Base-by-base conservation (phyloP, 1,140 invertebrate species). In the Macrosteles quadrilineatus region DNA sequence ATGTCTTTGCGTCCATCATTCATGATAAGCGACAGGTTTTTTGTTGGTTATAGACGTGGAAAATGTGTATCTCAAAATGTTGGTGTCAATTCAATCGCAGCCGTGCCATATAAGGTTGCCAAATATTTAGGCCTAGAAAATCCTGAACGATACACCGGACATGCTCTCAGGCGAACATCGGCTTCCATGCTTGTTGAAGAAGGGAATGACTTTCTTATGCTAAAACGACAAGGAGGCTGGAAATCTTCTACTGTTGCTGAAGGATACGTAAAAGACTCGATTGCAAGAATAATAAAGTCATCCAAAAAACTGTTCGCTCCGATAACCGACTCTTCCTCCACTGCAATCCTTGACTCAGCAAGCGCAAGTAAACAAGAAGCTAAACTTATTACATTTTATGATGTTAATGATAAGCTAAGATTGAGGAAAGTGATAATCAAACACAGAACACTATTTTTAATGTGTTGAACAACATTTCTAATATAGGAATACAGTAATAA, bases 211-310 rank as follows among this genome's bases (percentile, higher is more conserved):
- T 6, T 73, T 1, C 36, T 70, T 1, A 69, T 68, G 14, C 30
- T 75, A 27, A 71, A 72, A 55, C 65, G 66, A 19, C 66, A 72
- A 14, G 70, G 74, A 29, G 70, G 70, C 43, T 73, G 73, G 70
- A 53, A 50, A 59, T 71, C 69, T 6, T 68, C 50, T 25, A 71
- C 68, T 31, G 69, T 72, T 14, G 70, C 70, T 9, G 70, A 70
- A 68, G n/a, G n/a, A n/a, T 62, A 43, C 36, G 36, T 43, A 43
- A 9, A 43, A 43, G 36, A 43, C 36, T 43, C 36, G 17, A 43
- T 43, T 43, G 17, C 36, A 17, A 43, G 36, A 43, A 43, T 11
- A 43, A 43, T 43, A 43, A 17, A 43, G 9, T 11, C 17, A 17
- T 43, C 36, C 9, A 43, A 43, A 43, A 43, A 43, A 43, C 36